Evolutionary conservation across 1,140 invertebrate genomes (phyloP), one percentile per base, ranked within the genome.

Genomic region (Drosophila bifasciata): DNA sequence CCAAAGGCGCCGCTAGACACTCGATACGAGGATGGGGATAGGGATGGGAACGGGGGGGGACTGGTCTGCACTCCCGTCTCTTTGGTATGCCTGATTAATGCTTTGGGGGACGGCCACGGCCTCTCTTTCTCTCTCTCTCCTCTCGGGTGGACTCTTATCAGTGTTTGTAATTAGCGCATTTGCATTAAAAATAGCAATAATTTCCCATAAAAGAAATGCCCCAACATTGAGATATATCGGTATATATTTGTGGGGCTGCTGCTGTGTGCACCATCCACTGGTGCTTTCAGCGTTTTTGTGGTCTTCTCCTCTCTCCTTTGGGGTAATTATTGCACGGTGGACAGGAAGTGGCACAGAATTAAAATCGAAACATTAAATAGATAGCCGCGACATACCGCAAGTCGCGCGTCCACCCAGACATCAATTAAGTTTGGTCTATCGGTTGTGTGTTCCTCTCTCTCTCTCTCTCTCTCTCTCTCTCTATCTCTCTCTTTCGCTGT

Each of bases 111-210:
- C 28, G 45, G 62, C 50, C 52, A 19, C 52, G 55, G 51, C 61
- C 41, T 32, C 60, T 61, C 52, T 45, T 64, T 45, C 40, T n/a
- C 32, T 61, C 52, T 45, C 68, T 45, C 40, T n/a, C 32, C 32
- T 13, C 28, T 2, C 2, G 8, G 28, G 28, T 1, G 28, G 8
- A 32, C 28, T 32, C 77, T 88, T 88, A 88, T 88, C 83, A 88
- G 83, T 88, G 83, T 88, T 86, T 88, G 83, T 88, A 88, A 88
- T 88, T 88, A 88, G 83, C 83, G 83, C 78, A 88, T 88, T 88
- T 88, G 83, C 83, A 88, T 88, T 88, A 88, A 88, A 88, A 88
- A 88, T 88, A 88, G 83, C 83, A 88, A 88, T 88, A 88, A 88
- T 88, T 88, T 88, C 70, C 83, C 66, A 88, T 88, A 83, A 88